These are phyloP conservation scores for Ormyrus pomaceus DNA, from an alignment of 2,888 invertebrate genomes.

Conservation along the genomic window DNA sequence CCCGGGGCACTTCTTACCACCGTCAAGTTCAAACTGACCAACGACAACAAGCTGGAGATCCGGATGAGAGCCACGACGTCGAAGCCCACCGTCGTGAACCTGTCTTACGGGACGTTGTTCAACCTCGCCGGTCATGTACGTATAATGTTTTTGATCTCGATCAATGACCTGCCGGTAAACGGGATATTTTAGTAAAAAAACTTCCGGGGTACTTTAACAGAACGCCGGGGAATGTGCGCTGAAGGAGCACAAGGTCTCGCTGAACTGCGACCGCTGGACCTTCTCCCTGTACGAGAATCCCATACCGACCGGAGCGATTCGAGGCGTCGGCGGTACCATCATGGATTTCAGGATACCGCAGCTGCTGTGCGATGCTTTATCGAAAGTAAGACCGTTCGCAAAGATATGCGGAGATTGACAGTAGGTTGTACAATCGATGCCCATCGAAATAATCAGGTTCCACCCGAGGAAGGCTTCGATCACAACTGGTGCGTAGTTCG, in stretches of 20 bases:
- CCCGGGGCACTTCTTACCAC: conserved; percentile 78
- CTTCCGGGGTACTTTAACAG: conserved; percentile 69
- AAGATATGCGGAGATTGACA: neutral
- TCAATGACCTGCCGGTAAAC: neutral
- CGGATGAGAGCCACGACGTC: conserved; percentile 77
- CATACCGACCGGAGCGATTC: conserved; percentile 84
- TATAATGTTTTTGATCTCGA: too few species aligned
- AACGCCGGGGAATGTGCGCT: conserved; percentile 80
- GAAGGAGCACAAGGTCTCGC: conserved; percentile 82
- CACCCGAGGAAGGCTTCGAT: conserved; percentile 85
- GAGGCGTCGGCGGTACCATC: conserved; percentile 82
- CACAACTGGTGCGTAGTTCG: conserved; percentile 85
- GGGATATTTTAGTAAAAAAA: neutral
- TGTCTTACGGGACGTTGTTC: conserved; percentile 81
- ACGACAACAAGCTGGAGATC: conserved; percentile 77
- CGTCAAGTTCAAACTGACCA: conserved; percentile 77
- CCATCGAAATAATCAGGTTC: conserved; percentile 59
- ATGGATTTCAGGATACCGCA: conserved; percentile 86
- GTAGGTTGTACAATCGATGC: neutral
- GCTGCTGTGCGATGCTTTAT: conserved; percentile 59
- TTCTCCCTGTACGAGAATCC: conserved; percentile 81
- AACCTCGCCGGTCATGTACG: conserved; percentile 80
- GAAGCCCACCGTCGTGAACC: conserved; percentile 79
- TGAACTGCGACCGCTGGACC: conserved; percentile 87
- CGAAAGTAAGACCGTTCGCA: conserved; percentile 79